A percentile compares a stretch with the other conserved stretches of the same genome.
These are phyloP conservation scores for Drosophila barbarae DNA, from an alignment of 2,888 invertebrate species.

Conservation along the genomic window DNA sequence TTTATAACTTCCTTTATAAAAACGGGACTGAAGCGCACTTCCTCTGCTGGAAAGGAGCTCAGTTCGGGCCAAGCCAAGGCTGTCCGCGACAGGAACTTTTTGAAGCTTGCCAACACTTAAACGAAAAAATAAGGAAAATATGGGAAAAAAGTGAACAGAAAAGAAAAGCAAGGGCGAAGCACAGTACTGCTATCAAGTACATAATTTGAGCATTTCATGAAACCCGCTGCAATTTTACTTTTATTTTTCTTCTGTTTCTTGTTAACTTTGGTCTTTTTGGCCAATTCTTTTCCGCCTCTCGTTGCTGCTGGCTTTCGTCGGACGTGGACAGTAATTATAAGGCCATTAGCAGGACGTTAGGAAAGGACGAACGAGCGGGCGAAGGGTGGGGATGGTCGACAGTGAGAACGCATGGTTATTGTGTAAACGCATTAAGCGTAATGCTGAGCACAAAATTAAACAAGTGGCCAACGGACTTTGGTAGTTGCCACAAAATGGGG, in stretches of 20 bases:
- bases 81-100: slow-evolving; percentile 38
- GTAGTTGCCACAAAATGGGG: slow-evolving; percentile 1
- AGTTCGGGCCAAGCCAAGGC: slow-evolving; percentile 34
- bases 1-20: neutral
- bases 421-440: slow-evolving; percentile 74
- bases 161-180: slow-evolving; percentile 22
- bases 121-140: slow-evolving; percentile 10
- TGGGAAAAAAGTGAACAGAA: neutral
- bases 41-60: slow-evolving; percentile 8
- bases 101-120: slow-evolving; percentile 27
- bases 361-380: neutral
- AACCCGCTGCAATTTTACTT: slow-evolving; percentile 45
- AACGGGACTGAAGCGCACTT: slow-evolving; percentile 16
- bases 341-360: slow-evolving; percentile 65
- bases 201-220: slow-evolving; percentile 63
- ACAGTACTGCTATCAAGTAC: slow-evolving; percentile 32
- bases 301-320: slow-evolving; percentile 45
- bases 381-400: neutral
- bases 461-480: slow-evolving; percentile 48
- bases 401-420: slow-evolving; percentile 59
- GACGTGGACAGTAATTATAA: slow-evolving; percentile 71
- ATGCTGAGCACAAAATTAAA: slow-evolving; percentile 66
- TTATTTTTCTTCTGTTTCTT: slow-evolving; percentile 43
- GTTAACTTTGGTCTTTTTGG: slow-evolving; percentile 35
- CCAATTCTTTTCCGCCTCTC: slow-evolving; percentile 54